Evolutionary conservation across 92 coral and sea anemone genomes (phyloP).

Genomic region (Siderastrea siderea): DNA sequence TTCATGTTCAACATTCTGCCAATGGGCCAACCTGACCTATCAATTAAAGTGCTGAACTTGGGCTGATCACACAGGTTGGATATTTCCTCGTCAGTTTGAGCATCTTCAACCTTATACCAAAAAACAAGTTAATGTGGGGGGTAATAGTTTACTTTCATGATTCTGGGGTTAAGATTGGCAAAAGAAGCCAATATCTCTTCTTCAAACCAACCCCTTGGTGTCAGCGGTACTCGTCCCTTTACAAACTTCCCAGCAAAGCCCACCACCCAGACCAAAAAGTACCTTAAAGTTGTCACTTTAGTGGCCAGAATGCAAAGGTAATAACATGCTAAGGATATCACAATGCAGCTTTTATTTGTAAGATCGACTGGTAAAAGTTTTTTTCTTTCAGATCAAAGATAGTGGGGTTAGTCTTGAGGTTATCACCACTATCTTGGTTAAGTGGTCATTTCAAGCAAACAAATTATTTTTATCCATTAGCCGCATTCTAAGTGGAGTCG

Average conservation of each 20-base stretch:
- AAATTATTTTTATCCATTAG: too few species aligned
- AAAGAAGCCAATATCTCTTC: background rate
- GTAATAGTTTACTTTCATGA: constrained; percentile 2
- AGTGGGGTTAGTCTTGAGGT: background rate
- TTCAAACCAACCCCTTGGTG: constrained; percentile 10
- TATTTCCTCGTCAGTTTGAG: constrained; percentile 41
- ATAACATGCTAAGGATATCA: constrained; percentile 3
- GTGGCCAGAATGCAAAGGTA: background rate
- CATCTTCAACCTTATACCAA: constrained; percentile 36
- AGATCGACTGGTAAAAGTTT: constrained; percentile 5
- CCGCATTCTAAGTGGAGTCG: too few species aligned
- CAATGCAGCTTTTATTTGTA: background rate
- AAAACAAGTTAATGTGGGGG: background rate
- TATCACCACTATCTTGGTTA: too few species aligned
- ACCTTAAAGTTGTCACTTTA: background rate
- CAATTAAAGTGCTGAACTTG: constrained; percentile 49
- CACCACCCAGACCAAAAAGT: background rate
- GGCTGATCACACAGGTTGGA: constrained; percentile 38
- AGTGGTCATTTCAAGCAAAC: too few species aligned
- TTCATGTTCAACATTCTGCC: constrained; percentile 40
- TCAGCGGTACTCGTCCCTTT: background rate
- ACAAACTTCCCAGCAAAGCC: background rate
- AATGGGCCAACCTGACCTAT: constrained; percentile 63
- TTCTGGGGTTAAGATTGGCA: constrained; percentile 12
- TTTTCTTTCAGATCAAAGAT: background rate